Percentiles rank a stretch among this genome's conserved stretches.
Evolutionary conservation across 2,888 invertebrate genomes (phyloP).

Genomic region (Heliconius aoede): DNA sequence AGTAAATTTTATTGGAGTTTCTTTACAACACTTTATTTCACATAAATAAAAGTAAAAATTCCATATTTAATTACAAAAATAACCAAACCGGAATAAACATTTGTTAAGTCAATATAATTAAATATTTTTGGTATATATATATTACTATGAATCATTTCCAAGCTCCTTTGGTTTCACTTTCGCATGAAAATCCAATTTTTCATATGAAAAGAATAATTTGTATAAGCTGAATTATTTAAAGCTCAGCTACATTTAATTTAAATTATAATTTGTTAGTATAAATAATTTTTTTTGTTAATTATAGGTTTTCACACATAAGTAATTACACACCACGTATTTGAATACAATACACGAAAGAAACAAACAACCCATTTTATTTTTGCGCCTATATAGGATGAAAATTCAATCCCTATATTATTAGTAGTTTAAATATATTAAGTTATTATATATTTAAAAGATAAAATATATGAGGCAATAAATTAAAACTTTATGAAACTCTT

Average conservation of each 20-base stretch:
- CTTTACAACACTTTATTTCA: not conserved
- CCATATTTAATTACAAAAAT: not conserved
- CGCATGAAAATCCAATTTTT: constrained; percentile 7
- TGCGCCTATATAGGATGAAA: too few relatives aligned
- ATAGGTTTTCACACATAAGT: not conserved
- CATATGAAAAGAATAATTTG: constrained; percentile 13
- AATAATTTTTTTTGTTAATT: not conserved
- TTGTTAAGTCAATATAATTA: constrained; percentile 2
- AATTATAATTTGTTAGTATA: constrained; percentile 7
- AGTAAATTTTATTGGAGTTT: not conserved
- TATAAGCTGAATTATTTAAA: constrained; percentile 22
- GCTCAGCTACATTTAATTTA: not conserved
- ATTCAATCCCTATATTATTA: too few relatives aligned
- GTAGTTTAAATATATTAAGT: too few relatives aligned
- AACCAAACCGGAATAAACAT: not conserved
- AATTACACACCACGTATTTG: too few relatives aligned
- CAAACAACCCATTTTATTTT: too few relatives aligned
- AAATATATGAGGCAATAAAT: not conserved
- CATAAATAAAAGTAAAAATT: not conserved
- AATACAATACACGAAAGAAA: too few relatives aligned
- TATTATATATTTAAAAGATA: too few relatives aligned
- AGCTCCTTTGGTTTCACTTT: constrained; percentile 22
- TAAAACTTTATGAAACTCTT: not conserved
- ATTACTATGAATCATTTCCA: constrained; percentile 15
- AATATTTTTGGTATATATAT: constrained; percentile 11